Evolutionary conservation across 2,888 invertebrate genomes (phyloP).

Genomic region (Trachelus troglodyta): DNA sequence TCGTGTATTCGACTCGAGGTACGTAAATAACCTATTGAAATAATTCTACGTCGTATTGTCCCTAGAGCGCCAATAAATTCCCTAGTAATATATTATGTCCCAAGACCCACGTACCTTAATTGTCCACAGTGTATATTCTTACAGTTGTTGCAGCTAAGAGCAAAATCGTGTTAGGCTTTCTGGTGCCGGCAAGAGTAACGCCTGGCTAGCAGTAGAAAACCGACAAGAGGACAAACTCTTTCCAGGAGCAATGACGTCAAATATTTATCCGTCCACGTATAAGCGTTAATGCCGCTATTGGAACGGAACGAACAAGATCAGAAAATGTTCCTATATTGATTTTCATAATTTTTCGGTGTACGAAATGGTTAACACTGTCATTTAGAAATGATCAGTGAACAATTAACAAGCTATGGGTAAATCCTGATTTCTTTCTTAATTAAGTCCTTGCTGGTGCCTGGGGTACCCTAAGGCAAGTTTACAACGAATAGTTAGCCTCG

Average conservation of each 20-base stretch:
- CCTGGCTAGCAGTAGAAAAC: background rate
- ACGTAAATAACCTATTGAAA: background rate
- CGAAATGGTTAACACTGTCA: background rate
- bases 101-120: background rate
- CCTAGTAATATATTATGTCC: background rate
- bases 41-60: background rate
- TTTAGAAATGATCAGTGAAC: background rate
- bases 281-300: background rate
- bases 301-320: background rate
- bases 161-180: conserved; percentile 44
- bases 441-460: background rate
- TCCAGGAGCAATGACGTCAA: background rate
- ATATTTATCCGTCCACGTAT: background rate
- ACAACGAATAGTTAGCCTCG: background rate
- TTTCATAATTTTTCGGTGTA: background rate
- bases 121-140: background rate
- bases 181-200: conserved; percentile 30
- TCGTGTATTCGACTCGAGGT: background rate
- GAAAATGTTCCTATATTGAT: background rate
- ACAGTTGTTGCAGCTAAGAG: conserved; percentile 37
- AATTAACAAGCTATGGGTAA: background rate
- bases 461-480: background rate
- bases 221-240: background rate
- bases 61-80: background rate
- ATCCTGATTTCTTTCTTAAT: background rate